Conservation (phyloP, 1,140 invertebrate genomes). For the Plutomurus gul region DNA sequence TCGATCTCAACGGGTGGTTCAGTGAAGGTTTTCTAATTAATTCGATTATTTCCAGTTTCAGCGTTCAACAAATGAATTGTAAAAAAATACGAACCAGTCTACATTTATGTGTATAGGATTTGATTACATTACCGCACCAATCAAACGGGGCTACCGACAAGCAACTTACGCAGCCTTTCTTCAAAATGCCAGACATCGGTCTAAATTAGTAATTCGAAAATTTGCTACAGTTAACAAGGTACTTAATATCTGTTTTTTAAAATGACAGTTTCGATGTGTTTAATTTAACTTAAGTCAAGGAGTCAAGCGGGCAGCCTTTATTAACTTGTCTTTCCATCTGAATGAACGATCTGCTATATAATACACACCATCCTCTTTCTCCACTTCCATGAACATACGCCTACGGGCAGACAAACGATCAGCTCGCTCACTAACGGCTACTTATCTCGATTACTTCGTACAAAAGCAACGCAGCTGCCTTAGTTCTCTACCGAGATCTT, state of each 20-base stretch:
- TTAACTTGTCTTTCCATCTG: neutral
- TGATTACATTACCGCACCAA: slow-evolving; percentile 29
- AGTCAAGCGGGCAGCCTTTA: too few species aligned
- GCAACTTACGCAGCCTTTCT: slow-evolving; percentile 27
- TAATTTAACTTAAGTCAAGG: neutral
- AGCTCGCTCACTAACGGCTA: too few species aligned
- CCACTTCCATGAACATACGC: too few species aligned
- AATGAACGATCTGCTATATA: neutral
- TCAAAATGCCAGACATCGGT: neutral
- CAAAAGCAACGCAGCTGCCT: too few species aligned
- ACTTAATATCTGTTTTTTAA: neutral
- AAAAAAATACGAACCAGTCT: neutral
- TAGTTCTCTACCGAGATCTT: too few species aligned
- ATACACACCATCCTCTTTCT: too few species aligned
- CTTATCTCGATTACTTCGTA: too few species aligned
- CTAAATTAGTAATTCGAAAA: slow-evolving; percentile 38
- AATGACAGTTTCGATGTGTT: neutral
- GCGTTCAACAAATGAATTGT: neutral
- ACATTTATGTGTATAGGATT: slow-evolving; percentile 14
- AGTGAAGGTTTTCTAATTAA: slow-evolving; percentile 37
- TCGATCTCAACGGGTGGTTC: slow-evolving; percentile 35
- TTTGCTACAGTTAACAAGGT: slow-evolving; percentile 41
- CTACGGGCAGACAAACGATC: too few species aligned
- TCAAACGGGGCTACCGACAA: slow-evolving; percentile 21
- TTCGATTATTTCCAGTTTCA: neutral